These are phyloP conservation scores for Agelastica alni DNA, from an alignment of 2,888 invertebrate species.

Conservation along the genomic window DNA sequence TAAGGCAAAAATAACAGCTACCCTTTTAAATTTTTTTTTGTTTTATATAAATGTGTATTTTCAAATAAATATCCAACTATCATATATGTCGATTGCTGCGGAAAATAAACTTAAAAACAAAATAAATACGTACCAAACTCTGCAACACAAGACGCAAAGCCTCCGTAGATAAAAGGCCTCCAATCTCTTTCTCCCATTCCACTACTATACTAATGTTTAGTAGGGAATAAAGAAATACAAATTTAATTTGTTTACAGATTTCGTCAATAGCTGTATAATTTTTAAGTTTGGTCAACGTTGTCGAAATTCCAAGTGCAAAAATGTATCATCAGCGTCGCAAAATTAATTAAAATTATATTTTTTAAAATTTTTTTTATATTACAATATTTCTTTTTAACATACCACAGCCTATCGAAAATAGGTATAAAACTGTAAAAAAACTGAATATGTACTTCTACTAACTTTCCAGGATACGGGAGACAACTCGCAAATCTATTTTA, in stretches of 20 bases:
- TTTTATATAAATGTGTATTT: no score
- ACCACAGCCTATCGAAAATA: no score
- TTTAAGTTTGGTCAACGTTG: conserved; percentile 33
- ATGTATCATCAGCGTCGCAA: conserved; percentile 29
- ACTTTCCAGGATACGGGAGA: conserved; percentile 1
- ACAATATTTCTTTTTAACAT: no score
- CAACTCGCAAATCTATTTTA: conserved; percentile 5
- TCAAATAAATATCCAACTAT: no score
- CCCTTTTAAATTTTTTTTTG: no score
- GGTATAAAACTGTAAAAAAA: not conserved
- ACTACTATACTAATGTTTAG: conserved; percentile 44
- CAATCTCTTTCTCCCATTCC: conserved; percentile 82
- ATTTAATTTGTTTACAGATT: not conserved
- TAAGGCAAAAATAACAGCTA: no score
- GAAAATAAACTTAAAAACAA: no score
- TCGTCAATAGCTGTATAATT: not conserved
- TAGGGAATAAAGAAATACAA: conserved; percentile 11
- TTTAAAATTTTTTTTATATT: not conserved
- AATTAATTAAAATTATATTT: not conserved
- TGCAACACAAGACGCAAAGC: conserved; percentile 88
- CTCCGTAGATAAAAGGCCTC: conserved; percentile 94
- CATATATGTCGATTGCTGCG: no score
- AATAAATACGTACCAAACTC: conserved; percentile 84
- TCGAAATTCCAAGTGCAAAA: conserved; percentile 22
- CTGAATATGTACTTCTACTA: not conserved